Conservation (phyloP, 2,797 vertebrate species). For the Alcedo atthis region DNA sequence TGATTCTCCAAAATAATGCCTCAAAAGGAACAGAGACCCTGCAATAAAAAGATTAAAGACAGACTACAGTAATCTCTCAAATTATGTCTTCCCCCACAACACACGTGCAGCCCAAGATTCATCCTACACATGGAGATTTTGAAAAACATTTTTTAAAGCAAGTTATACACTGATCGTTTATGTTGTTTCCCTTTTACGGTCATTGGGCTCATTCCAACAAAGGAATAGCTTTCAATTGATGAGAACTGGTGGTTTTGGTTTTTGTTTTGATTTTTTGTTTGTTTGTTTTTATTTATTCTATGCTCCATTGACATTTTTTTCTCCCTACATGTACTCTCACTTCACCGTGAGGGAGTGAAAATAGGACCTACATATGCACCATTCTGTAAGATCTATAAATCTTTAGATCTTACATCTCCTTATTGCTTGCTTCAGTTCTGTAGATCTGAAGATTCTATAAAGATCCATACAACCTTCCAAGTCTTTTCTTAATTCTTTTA, state of each 20-base stretch:
- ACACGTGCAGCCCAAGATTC: not conserved
- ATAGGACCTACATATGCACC: not conserved
- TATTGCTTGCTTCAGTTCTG: not conserved
- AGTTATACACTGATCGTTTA: fast-evolving
- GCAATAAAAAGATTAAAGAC: not conserved
- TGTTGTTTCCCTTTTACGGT: constrained; percentile 1
- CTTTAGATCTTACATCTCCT: not conserved
- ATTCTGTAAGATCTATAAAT: not conserved
- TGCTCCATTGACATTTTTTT: not conserved
- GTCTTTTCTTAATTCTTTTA: constrained; percentile 22
- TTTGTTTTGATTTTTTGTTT: not conserved
- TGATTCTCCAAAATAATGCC: not conserved
- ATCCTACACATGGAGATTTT: not conserved
- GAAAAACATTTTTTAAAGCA: not conserved
- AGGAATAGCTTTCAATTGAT: constrained; percentile 2
- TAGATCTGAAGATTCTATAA: not conserved
- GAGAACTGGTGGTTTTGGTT: not conserved
- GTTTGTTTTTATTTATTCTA: not conserved
- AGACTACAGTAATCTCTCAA: not conserved
- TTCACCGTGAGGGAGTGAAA: not conserved
- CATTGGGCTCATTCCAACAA: not conserved
- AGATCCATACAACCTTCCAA: not conserved
- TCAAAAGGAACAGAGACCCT: not conserved
- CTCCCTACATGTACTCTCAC: not conserved
- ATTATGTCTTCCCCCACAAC: not conserved